These are phyloP conservation scores for Florisuga fusca DNA, from an alignment of 2,797 vertebrate species.

Conservation along the genomic window DNA sequence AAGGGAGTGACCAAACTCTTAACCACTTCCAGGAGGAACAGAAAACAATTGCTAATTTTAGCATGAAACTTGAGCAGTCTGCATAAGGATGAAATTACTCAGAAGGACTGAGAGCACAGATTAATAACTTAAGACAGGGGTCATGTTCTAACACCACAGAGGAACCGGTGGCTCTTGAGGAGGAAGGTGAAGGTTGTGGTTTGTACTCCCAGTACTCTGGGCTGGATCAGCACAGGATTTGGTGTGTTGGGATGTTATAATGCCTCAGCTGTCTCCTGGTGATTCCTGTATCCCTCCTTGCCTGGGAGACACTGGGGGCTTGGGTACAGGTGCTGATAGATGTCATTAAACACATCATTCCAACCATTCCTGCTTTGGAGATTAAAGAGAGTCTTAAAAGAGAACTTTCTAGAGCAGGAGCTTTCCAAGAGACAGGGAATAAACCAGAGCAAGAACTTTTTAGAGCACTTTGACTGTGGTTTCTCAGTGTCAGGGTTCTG, in stretches of 20 bases:
- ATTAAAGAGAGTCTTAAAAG: neutral
- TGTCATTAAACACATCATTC: neutral
- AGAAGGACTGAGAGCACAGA: neutral
- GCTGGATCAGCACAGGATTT: accelerated
- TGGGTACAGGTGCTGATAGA: neutral
- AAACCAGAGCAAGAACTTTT: neutral
- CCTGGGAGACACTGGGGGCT: accelerated
- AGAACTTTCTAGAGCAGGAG: neutral
- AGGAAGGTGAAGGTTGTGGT: neutral
- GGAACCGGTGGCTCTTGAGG: neutral
- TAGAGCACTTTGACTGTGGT: neutral
- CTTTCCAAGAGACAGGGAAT: neutral
- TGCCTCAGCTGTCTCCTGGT: neutral
- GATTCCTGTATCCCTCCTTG: neutral
- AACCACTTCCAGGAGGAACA: neutral
- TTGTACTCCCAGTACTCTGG: neutral
- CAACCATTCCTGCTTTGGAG: neutral
- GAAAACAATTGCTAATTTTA: constrained; percentile 22
- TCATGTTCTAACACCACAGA: neutral
- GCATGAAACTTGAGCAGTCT: neutral
- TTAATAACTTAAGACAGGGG: neutral
- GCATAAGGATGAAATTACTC: neutral
- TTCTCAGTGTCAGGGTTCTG: neutral
- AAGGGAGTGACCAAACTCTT: neutral
- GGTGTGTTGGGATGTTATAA: neutral